These are phyloP conservation scores for Orientallactaga bullata DNA, from an alignment of 2,113 vertebrate genomes.

Conservation along the genomic window DNA sequence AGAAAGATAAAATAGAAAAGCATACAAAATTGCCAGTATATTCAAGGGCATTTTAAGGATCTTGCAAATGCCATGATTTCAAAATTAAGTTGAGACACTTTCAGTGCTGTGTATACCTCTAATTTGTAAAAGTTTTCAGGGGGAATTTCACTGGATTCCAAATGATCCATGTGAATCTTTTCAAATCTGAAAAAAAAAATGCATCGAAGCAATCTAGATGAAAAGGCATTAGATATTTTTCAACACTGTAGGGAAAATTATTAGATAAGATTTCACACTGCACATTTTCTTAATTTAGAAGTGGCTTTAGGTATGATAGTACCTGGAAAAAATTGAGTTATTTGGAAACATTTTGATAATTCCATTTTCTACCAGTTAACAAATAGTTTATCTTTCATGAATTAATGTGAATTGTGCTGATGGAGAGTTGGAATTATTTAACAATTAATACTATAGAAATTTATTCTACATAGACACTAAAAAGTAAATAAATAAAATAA, in stretches of 20 bases:
- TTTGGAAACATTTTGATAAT: slow-evolving; percentile 19
- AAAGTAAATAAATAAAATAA: neutral
- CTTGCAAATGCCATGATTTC: slow-evolving; percentile 30
- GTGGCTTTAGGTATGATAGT: neutral
- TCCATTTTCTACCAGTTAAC: slow-evolving; percentile 39
- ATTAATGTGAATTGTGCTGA: neutral
- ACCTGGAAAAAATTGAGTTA: neutral
- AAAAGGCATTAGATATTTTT: slow-evolving; percentile 60
- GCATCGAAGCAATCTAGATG: neutral
- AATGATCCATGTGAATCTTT: neutral
- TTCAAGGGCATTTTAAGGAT: slow-evolving; percentile 56
- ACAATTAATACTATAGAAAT: neutral
- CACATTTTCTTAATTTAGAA: neutral
- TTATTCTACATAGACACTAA: neutral
- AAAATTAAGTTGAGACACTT: slow-evolving; percentile 30
- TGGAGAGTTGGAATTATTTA: neutral
- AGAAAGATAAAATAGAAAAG: slow-evolving; percentile 54
- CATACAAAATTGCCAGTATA: slow-evolving; percentile 16
- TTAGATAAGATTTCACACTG: neutral
- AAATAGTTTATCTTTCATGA: slow-evolving; percentile 30
- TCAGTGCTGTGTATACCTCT: neutral
- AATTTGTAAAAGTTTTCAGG: neutral
- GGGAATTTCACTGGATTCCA: slow-evolving; percentile 55
- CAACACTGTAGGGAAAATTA: slow-evolving; percentile 1
- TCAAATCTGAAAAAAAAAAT: slow-evolving; percentile 50